Conservation (phyloP, 2,113 vertebrate genomes). For the Symphodus melops region DNA sequence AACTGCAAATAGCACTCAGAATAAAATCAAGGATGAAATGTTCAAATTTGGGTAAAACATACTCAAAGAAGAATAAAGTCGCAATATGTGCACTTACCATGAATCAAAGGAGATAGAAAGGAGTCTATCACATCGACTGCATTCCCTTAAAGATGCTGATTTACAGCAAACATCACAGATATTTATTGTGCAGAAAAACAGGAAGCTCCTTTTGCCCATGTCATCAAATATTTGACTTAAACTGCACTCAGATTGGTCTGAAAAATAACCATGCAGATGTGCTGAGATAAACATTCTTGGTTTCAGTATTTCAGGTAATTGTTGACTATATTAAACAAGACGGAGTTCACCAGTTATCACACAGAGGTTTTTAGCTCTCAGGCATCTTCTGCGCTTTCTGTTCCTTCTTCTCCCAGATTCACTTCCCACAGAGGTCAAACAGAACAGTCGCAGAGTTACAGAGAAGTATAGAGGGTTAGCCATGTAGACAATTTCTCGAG, state of each 20-base stretch:
- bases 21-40: background rate
- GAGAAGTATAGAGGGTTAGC: background rate
- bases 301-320: background rate
- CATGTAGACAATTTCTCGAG: no score
- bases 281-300: no score
- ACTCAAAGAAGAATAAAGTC: background rate
- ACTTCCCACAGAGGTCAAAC: conserved; percentile 10
- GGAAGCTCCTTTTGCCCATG: background rate
- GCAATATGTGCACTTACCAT: background rate
- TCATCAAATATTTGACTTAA: conserved; percentile 11
- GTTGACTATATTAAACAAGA: background rate
- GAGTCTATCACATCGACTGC: background rate
- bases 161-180: no score
- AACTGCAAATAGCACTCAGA: no score
- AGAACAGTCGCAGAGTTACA: background rate
- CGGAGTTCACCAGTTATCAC: no score
- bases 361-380: background rate
- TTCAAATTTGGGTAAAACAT: background rate
- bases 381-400: conserved; percentile 9
- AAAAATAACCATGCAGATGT: background rate
- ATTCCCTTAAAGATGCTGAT: background rate
- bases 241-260: background rate
- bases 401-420: conserved; percentile 40
- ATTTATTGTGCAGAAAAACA: conserved; percentile 12
- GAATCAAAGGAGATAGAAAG: background rate